phyloP scores from a whole-genome alignment of 2,797 vertebrate genomes.

The Cossypha dichroa region DNA sequence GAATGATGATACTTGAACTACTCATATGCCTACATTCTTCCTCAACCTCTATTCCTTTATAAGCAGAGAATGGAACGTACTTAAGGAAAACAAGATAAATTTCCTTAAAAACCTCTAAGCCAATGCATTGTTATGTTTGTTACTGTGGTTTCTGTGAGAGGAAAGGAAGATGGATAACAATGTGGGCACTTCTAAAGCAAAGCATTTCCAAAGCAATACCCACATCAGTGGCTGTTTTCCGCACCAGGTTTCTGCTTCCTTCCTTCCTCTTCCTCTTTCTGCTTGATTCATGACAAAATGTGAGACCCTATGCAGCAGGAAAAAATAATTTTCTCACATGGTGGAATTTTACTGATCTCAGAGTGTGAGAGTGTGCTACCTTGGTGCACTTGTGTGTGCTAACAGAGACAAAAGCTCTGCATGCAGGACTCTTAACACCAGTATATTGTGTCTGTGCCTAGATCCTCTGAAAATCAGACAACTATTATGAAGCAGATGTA shows the following conservation, averaged over 20 bases:
- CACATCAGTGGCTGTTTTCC: background rate
- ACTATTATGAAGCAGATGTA: background rate
- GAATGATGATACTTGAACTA: background rate
- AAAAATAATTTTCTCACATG: background rate
- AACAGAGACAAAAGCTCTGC: background rate
- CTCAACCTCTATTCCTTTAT: background rate
- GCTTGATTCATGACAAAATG: background rate
- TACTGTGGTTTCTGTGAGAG: slow-evolving; percentile 8
- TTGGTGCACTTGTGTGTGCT: background rate
- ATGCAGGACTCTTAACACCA: accelerated
- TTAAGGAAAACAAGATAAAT: slow-evolving; percentile 39
- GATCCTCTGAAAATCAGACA: background rate
- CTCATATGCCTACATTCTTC: slow-evolving; percentile 4
- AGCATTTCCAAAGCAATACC: background rate
- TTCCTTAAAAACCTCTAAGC: slow-evolving; percentile 21
- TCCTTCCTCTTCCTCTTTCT: background rate
- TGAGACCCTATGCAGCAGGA: background rate
- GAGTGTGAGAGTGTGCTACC: background rate
- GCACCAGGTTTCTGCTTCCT: background rate
- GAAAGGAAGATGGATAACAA: background rate
- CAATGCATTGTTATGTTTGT: slow-evolving; percentile 10
- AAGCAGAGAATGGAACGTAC: background rate
- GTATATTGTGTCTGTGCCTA: background rate
- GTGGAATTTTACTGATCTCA: background rate
- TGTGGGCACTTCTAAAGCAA: background rate